A percentile compares a stretch with the other conserved stretches of the same genome.
Conservation (phyloP, 2,888 invertebrate genomes). For the Muscina levida region DNA sequence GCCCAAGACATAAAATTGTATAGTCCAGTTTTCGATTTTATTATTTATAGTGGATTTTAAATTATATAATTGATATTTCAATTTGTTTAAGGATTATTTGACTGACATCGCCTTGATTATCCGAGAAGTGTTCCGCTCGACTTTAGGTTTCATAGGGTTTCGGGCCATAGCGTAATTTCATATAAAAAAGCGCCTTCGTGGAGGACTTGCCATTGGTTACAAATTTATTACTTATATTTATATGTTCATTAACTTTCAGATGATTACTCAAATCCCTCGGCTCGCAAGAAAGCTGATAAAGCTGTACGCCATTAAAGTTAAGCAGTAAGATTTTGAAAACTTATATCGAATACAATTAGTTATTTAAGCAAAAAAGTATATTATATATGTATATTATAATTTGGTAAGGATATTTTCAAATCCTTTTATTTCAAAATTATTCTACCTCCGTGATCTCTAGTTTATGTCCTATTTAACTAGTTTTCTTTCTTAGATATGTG, state of each 20-base stretch:
- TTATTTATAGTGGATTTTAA: no score
- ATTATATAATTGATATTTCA: background rate
- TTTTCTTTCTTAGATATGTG: no score
- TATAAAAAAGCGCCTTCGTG: no score
- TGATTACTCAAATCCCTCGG: constrained; percentile 81
- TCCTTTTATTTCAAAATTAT: constrained; percentile 5
- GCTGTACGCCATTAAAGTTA: constrained; percentile 79
- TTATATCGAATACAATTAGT: constrained; percentile 23
- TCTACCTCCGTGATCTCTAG: background rate
- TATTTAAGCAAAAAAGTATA: constrained; percentile 6
- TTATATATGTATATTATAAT: background rate
- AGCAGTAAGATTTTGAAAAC: background rate
- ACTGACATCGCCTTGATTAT: no score
- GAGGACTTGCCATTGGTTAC: no score
- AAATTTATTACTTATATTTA: no score
- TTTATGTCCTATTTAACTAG: background rate
- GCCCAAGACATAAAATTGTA: no score
- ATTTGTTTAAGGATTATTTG: background rate
- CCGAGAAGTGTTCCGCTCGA: no score
- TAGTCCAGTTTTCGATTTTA: no score
- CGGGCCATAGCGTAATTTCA: no score
- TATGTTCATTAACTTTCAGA: constrained; percentile 77
- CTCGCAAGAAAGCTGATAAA: constrained; percentile 79
- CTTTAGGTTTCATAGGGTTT: no score
- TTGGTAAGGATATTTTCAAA: constrained; percentile 17